Percentiles rank a stretch among this genome's conserved stretches.
Evolutionary conservation across 2,888 invertebrate species (phyloP).

Genomic region (Herminia tarsipennalis): DNA sequence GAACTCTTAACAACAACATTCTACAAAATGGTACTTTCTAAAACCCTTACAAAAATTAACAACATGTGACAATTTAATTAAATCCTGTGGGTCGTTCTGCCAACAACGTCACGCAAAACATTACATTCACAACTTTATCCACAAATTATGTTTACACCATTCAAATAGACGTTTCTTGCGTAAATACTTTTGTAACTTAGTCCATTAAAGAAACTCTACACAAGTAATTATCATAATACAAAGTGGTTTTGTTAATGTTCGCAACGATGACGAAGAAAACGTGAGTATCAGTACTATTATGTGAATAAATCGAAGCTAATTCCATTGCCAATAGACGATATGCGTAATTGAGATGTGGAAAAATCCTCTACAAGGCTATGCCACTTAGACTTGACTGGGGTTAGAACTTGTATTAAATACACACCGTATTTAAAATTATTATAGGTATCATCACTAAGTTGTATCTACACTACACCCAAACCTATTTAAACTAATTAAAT

Average conservation of each 20-base stretch:
- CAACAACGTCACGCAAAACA: constrained; percentile 68
- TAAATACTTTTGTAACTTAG: constrained; percentile 78
- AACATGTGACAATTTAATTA: constrained; percentile 70
- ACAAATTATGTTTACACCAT: constrained; percentile 82
- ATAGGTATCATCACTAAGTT: too few relatives aligned
- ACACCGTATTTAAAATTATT: too few relatives aligned
- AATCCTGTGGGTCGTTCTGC: constrained; percentile 66
- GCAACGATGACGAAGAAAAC: constrained; percentile 57
- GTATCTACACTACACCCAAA: too few relatives aligned
- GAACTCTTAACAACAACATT: neutral
- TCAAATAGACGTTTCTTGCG: constrained; percentile 75
- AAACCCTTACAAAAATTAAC: constrained; percentile 41
- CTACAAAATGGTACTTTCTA: constrained; percentile 12
- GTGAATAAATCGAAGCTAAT: constrained; percentile 29
- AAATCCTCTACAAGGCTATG: too few relatives aligned
- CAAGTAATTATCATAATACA: constrained; percentile 77
- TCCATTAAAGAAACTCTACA: constrained; percentile 76
- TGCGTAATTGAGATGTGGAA: too few relatives aligned
- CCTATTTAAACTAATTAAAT: too few relatives aligned
- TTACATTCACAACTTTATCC: constrained; percentile 75
- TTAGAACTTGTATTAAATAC: too few relatives aligned
- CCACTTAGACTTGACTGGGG: too few relatives aligned
- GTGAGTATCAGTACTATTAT: constrained; percentile 39
- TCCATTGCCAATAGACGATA: too few relatives aligned
- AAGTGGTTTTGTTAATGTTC: constrained; percentile 67